Evolutionary conservation across 1,140 invertebrate species (phyloP).

Genomic region (Drosophila saltans): DNA sequence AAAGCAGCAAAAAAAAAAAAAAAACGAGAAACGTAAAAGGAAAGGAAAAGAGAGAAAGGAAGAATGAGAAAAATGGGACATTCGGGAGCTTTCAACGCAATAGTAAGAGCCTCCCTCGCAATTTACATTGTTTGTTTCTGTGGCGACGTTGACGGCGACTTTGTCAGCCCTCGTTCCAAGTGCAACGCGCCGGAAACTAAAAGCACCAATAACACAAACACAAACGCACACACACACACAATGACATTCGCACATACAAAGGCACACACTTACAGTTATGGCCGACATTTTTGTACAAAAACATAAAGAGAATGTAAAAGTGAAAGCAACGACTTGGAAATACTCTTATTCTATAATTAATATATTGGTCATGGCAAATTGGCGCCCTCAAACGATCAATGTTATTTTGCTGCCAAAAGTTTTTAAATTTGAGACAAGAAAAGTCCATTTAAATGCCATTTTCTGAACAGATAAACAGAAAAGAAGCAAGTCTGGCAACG

Average conservation of each 20-base stretch:
- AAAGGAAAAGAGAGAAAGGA: neutral
- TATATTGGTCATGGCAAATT: too few species aligned
- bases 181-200: slow-evolving; percentile 68
- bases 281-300: slow-evolving; percentile 9
- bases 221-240: slow-evolving; percentile 10
- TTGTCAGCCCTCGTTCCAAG: slow-evolving; percentile 52
- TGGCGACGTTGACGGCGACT: slow-evolving; percentile 31
- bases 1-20: slow-evolving; percentile 8
- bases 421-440: too few species aligned
- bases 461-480: too few species aligned
- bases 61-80: slow-evolving; percentile 59
- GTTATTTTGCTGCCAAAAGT: too few species aligned
- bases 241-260: neutral
- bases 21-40: neutral
- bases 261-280: neutral
- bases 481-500: too few species aligned
- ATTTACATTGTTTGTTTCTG: slow-evolving; percentile 75
- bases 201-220: slow-evolving; percentile 44
- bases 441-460: too few species aligned
- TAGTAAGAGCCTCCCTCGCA: slow-evolving; percentile 59
- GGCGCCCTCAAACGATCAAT: too few species aligned
- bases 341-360: neutral
- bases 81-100: slow-evolving; percentile 78
- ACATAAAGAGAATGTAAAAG: slow-evolving; percentile 17
- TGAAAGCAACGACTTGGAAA: slow-evolving; percentile 17